Base-by-base conservation (phyloP, 2,113 vertebrate species). In the Cavia aperea region DNA sequence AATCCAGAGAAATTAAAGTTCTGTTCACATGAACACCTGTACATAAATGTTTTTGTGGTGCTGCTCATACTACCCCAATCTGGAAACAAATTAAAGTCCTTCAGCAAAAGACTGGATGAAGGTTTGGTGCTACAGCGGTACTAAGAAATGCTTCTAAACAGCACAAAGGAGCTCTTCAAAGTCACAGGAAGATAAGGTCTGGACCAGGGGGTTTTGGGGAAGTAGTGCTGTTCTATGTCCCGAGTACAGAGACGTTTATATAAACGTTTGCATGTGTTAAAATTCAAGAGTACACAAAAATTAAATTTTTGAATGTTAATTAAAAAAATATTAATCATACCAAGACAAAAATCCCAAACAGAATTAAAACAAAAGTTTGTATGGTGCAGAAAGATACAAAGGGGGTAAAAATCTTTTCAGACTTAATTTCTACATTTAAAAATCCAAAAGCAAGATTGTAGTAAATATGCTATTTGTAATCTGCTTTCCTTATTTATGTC, bases 291-390 rank as follows among this genome's bases (percentile, higher is more conserved):
- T 31, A 23, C 5, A 92, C 7, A 62, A 36, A 70, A 85, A 86
- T 75, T n/a, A 4, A 8, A 24, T 58, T 92, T 72, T n/a, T 79
- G 13, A n/a, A 43, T 60, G 33, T 43, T 72, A 89, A 81, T 31
- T 39, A 62, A 85, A 95, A 88, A 92, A 90, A 82, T 46, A 79
- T 49, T 58, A 70, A 39, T 9, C 36, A 72, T 51, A 23, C 23
- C 31, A 49, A 49, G 49, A 56, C 56, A 78, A 68, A 88, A 92
- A 66, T 2, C 29, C n/a, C 23, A 79, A 87, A 63, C 6, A 81
- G 65, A 81, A 94, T 70, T 66, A 88, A 95, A 85, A 68, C 29
- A 70, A 88, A 89, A 85, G 36, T 39, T 14, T 87, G 51, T 5
- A 81, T 87, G 31, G 62, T 33, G 62, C 8, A 75, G 86, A 56